Evolutionary conservation across 2,797 vertebrate species (phyloP).

Genomic region (Pipistrellus nathusii): DNA sequence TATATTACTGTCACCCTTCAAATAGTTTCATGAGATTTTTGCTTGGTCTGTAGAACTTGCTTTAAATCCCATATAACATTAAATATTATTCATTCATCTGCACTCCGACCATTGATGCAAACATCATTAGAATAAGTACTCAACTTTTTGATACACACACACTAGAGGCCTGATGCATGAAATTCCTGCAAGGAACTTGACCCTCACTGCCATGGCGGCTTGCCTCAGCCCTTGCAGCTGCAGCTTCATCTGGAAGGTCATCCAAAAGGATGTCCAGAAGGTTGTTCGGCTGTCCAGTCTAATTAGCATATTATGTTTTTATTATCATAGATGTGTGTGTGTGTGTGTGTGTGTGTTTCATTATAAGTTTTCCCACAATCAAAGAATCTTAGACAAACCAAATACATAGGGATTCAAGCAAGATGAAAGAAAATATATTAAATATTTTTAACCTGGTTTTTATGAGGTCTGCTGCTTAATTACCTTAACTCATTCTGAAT

Average conservation of each 20-base stretch:
- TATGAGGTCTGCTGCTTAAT: not conserved
- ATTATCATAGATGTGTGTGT: no score
- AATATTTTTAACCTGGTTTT: not conserved
- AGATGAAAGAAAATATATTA: not conserved
- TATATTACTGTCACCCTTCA: not conserved
- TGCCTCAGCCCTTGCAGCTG: no score
- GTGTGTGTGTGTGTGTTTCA: not conserved
- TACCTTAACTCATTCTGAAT: not conserved
- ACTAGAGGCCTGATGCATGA: no score
- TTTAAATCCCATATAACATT: not conserved
- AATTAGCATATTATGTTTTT: no score
- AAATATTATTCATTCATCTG: not conserved
- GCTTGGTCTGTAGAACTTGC: constrained; percentile 46
- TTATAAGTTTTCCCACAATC: not conserved
- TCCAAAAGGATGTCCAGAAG: no score
- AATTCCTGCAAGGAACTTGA: no score
- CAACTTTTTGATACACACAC: not conserved
- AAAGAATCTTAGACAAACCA: constrained; percentile 3
- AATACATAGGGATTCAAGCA: not conserved
- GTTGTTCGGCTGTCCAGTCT: no score
- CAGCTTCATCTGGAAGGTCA: no score
- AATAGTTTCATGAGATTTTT: not conserved
- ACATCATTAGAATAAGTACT: not conserved
- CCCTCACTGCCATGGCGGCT: no score
- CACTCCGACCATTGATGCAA: not conserved